phyloP scores from a whole-genome alignment of 2,797 vertebrate genomes.

The Florisuga fusca region DNA sequence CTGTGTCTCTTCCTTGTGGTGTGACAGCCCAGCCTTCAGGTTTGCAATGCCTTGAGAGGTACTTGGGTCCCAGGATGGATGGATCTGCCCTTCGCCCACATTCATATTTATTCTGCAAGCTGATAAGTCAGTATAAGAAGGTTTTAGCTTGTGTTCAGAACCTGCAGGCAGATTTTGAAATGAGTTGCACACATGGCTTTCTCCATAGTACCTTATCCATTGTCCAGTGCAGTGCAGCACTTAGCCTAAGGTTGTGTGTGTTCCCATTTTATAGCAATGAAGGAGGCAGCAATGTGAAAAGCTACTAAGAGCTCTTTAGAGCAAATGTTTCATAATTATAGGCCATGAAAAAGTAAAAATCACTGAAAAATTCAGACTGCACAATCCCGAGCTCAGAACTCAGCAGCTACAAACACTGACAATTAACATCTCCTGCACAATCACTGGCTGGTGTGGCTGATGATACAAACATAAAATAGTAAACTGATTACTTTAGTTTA shows the following conservation, averaged over 20 bases:
- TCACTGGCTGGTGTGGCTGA: not conserved
- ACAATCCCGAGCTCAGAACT: not conserved
- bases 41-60: not conserved
- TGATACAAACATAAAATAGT: not conserved
- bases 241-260: constrained; percentile 39
- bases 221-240: constrained; percentile 11
- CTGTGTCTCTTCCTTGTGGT: not conserved
- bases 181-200: not conserved
- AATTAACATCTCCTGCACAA: not conserved
- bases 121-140: not conserved
- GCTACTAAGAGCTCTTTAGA: constrained; percentile 25
- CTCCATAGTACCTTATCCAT: not conserved
- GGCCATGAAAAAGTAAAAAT: constrained; percentile 38
- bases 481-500: not conserved
- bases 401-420: not conserved
- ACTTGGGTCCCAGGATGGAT: not conserved
- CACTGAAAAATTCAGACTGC: not conserved
- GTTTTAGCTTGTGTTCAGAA: not conserved
- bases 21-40: not conserved
- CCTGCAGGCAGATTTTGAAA: constrained; percentile 31
- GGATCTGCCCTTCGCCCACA: not conserved
- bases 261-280: constrained; percentile 27
- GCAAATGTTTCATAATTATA: constrained; percentile 33
- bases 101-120: constrained; percentile 6
- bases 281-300: constrained; percentile 26